A percentile compares a stretch with the other conserved stretches of the same genome.
phyloP scores from a whole-genome alignment of 1,140 invertebrate species.

The Nylanderia fulva region DNA sequence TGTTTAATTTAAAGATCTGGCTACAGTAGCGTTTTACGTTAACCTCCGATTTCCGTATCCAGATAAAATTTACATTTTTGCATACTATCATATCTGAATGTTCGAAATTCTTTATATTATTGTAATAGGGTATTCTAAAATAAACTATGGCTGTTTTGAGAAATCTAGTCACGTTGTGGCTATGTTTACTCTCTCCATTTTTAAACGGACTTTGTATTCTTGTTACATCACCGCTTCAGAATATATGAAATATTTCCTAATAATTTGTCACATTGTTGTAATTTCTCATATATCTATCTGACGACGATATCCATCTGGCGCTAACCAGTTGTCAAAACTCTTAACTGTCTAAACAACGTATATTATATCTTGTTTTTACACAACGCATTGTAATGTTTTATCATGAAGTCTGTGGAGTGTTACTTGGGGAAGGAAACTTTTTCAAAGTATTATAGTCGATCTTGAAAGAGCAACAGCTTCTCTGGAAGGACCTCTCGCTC shows the following conservation, averaged over 20 bases:
- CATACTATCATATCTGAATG: neutral
- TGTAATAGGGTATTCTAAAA: neutral
- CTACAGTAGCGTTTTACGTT: neutral
- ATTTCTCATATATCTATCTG: constrained; percentile 30
- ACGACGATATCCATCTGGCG: neutral
- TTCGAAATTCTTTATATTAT: neutral
- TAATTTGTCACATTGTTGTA: neutral
- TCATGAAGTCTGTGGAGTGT: neutral
- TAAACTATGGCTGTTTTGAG: neutral
- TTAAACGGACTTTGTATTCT: neutral
- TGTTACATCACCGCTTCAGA: neutral
- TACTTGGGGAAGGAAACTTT: constrained; percentile 17
- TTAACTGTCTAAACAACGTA: constrained; percentile 14
- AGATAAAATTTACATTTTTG: neutral
- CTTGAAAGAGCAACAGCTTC: constrained; percentile 10
- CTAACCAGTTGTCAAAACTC: constrained; percentile 32
- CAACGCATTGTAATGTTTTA: constrained; percentile 3
- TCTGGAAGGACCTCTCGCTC: neutral
- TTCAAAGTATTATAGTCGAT: constrained; percentile 7
- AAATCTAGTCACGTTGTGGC: neutral
- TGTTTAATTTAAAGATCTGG: neutral
- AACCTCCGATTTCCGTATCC: neutral
- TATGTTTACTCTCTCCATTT: neutral
- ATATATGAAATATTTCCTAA: neutral
- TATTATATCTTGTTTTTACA: constrained; percentile 32